Conservation (phyloP, 1,140 invertebrate genomes). For the Lysiphlebus fabarum region DNA sequence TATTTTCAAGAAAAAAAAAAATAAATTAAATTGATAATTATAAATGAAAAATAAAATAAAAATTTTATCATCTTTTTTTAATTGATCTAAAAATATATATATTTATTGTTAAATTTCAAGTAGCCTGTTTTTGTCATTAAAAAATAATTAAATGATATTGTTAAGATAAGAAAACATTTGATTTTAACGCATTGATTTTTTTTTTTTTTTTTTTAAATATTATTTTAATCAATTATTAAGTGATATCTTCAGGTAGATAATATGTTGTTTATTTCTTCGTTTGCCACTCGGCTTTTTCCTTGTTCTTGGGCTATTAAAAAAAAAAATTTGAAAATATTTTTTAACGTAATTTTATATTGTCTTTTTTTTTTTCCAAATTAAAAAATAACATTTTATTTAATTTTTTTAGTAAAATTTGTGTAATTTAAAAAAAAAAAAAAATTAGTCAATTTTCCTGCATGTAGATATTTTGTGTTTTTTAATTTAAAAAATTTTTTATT, state of each 20-base stretch:
- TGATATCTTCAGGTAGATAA: constrained; percentile 32
- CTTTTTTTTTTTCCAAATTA: constrained; percentile 1
- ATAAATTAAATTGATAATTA: too few relatives aligned
- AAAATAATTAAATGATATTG: background rate
- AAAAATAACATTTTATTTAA: too few relatives aligned
- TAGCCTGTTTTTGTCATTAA: constrained; percentile 2
- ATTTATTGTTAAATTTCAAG: constrained; percentile 6
- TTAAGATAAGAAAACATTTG: background rate
- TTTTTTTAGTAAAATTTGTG: too few relatives aligned
- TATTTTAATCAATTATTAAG: constrained; percentile 20
- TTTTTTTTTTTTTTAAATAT: constrained; percentile 12
- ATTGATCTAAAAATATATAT: background rate
- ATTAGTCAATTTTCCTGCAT: background rate
- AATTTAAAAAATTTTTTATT: background rate
- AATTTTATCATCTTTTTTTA: too few relatives aligned
- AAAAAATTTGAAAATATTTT: constrained; percentile 28
- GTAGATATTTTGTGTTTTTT: background rate
- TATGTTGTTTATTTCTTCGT: constrained; percentile 66
- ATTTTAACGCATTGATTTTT: background rate
- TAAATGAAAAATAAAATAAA: too few relatives aligned
- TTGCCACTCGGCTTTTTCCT: constrained; percentile 77
- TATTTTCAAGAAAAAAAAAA: too few relatives aligned
- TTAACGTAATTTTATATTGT: background rate
- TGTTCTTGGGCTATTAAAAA: constrained; percentile 71
- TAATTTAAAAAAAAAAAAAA: constrained; percentile 4